Evolutionary conservation across 1,140 invertebrate species (phyloP).

Genomic region (Euwallacea fornicatus): DNA sequence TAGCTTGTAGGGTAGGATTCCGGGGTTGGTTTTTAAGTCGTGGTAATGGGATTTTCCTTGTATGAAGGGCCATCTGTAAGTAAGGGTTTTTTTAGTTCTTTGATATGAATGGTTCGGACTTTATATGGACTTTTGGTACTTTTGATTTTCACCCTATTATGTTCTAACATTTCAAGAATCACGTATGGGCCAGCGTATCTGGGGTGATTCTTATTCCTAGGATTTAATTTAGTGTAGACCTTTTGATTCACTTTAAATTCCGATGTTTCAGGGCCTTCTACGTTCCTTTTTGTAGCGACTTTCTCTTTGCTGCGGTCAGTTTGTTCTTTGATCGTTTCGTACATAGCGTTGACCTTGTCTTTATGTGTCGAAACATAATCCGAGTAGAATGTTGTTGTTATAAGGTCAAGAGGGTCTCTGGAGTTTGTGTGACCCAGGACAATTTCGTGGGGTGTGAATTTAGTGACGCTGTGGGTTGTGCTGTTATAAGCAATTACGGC

Average conservation of each 20-base stretch:
- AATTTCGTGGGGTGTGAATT: background rate
- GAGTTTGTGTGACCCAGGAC: background rate
- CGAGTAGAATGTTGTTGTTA: background rate
- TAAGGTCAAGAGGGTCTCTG: background rate
- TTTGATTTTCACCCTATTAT: conserved; percentile 3
- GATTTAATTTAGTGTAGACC: background rate
- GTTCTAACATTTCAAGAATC: background rate
- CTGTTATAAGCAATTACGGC: conserved; percentile 2
- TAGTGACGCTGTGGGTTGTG: background rate
- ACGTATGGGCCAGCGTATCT: background rate
- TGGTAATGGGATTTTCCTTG: background rate
- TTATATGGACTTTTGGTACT: background rate
- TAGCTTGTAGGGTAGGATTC: no score
- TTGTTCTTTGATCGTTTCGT: background rate
- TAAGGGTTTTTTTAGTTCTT: conserved; percentile 1
- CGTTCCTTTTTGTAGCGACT: conserved; percentile 1
- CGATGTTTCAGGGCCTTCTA: background rate
- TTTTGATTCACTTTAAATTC: background rate
- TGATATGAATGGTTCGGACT: background rate
- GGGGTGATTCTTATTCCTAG: background rate
- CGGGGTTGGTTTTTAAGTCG: no score
- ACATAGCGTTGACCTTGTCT: background rate
- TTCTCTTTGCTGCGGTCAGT: background rate
- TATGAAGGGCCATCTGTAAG: conserved; percentile 1
- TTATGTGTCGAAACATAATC: background rate